Base-by-base conservation (phyloP, 1,140 invertebrate species). In the Bombus terrestris region DNA sequence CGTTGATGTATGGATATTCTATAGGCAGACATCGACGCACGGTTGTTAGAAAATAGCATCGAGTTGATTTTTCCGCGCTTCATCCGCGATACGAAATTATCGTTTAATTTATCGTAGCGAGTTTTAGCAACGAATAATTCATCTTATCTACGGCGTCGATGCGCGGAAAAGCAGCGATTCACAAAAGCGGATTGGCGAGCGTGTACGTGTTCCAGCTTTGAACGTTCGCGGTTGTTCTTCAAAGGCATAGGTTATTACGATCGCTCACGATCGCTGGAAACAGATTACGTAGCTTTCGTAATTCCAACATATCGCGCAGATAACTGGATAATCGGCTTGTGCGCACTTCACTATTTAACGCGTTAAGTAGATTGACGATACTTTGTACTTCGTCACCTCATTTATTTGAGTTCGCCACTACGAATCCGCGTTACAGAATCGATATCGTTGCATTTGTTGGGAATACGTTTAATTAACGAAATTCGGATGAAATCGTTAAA, bases 241-340 rank as follows among this genome's bases (percentile, higher is more conserved):
- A 85, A 81, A 85, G 84, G 78, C 68, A 68, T 85, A 57, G 69
- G 22, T 39, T 68, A 85, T 85, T 85, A 75, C 71, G 69, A 68
- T 59, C 35, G 57, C 35, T 57, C 18, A 18, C 41, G 76, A 84
- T 80, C 76, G 53, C 53, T 71, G 53, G 43, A 13, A 83, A 80
- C 71, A 78, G 79, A 89, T 89, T 88, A 76, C 37, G 59, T 57
- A 66, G 84, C 59, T 76, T 86, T 88, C 87, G 79, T 88, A 88
- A 86, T 82, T 78, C 82, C 79, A 80, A 83, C 74, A 41, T 80
- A 83, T 88, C 68, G 75, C 79, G 9, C 41, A 57, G 79, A 83
- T 88, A 88, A 86, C 87, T 86, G 75, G 37, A 35, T 89, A 89
- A 89, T 88, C 88, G 79, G 87, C 87, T 88, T 86, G 87, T 64